A percentile compares a stretch with the other conserved stretches of the same genome.
Conservation (phyloP, 35 echinoderm and acorn worm genomes). For the Ophioderma brevispina region DNA sequence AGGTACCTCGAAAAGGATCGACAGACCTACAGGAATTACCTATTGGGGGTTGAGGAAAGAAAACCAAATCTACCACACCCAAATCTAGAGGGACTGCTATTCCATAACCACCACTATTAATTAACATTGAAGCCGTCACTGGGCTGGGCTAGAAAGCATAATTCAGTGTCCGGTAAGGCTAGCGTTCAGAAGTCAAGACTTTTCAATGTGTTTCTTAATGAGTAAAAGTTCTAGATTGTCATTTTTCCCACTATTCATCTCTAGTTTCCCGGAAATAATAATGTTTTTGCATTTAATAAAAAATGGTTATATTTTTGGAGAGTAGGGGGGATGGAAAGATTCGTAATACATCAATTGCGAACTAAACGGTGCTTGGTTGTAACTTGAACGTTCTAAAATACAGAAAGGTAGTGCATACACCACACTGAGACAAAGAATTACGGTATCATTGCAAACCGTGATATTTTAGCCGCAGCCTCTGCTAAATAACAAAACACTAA, state of each 20-base stretch:
- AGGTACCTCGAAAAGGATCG: conserved; percentile 8
- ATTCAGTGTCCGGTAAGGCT: neutral
- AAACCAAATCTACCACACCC: neutral
- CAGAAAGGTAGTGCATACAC: no score
- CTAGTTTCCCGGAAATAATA: neutral
- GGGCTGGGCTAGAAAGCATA: conserved; percentile 32
- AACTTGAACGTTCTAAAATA: no score
- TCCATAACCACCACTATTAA: conserved; percentile 28
- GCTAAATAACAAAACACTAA: no score
- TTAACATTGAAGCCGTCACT: conserved; percentile 36
- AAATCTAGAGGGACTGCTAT: neutral
- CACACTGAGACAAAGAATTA: no score
- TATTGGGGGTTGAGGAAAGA: conserved; percentile 4
- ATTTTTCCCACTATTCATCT: neutral
- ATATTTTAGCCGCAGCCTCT: no score
- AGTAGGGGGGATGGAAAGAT: no score
- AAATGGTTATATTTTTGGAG: no score
- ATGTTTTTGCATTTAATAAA: neutral
- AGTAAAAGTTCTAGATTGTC: neutral
- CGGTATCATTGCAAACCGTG: no score
- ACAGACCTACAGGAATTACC: conserved; percentile 35
- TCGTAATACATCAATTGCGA: no score
- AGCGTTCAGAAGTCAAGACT: neutral
- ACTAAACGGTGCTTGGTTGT: no score
- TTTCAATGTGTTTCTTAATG: neutral